Evolutionary conservation across 2,113 vertebrate species (phyloP).

Genomic region (Apodemus speciosus): DNA sequence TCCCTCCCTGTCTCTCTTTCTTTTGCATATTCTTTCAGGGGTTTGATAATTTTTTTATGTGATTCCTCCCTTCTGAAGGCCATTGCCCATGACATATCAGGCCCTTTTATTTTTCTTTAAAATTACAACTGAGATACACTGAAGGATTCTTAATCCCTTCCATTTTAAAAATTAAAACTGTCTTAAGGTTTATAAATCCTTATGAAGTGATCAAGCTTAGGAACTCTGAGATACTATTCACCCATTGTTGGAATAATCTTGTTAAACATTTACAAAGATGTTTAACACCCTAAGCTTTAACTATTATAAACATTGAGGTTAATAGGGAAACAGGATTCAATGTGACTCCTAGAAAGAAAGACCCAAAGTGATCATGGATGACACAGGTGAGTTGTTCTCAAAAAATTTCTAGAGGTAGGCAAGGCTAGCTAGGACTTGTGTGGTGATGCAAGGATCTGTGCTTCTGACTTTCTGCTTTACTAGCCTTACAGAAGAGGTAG

Average conservation of each 20-base stretch:
- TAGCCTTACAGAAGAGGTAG: neutral
- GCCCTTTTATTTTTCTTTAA: neutral
- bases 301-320: neutral
- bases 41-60: neutral
- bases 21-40: neutral
- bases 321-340: neutral
- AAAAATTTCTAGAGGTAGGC: neutral
- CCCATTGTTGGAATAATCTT: neutral
- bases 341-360: conserved; percentile 13
- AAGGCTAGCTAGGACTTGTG: neutral
- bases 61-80: neutral
- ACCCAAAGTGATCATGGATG: neutral
- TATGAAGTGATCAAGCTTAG: neutral
- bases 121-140: neutral
- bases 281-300: neutral
- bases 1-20: neutral
- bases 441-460: neutral
- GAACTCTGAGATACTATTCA: neutral
- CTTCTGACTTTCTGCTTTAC: neutral
- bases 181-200: neutral
- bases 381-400: neutral
- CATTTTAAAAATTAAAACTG: neutral
- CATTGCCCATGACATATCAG: neutral
- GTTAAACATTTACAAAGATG: neutral
- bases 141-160: neutral